Conservation (phyloP, 1,140 invertebrate species). For the Drosophila mayri region DNA sequence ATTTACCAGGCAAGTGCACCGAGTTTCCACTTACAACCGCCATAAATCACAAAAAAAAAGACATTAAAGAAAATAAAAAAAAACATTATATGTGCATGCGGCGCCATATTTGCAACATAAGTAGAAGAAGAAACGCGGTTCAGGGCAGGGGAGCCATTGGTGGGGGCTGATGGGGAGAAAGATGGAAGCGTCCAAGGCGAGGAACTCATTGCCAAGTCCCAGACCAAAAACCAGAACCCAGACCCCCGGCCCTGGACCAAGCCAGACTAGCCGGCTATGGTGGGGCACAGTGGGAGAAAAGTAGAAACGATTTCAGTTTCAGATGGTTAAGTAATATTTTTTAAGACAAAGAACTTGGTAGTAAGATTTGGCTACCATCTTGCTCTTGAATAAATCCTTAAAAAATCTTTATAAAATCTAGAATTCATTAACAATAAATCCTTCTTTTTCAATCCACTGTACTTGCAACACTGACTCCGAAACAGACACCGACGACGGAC, state of each 20-base stretch:
- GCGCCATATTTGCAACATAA: conserved; percentile 58
- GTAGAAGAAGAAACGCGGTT: conserved; percentile 37
- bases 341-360: no score
- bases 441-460: conserved; percentile 14
- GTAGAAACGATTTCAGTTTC: no score
- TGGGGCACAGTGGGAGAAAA: conserved; percentile 7
- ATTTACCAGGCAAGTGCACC: conserved; percentile 77
- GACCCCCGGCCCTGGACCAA: conserved; percentile 18
- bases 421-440: fast-evolving
- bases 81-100: conserved; percentile 38
- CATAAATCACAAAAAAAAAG: conserved; percentile 49
- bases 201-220: conserved; percentile 64
- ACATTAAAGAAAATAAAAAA: conserved; percentile 21
- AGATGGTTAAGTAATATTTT: no score
- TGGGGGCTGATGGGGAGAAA: conserved; percentile 18
- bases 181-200: conserved; percentile 61
- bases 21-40: conserved; percentile 61
- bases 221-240: conserved; percentile 33
- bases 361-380: no score
- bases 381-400: not conserved
- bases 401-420: not conserved
- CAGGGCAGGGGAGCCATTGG: not conserved
- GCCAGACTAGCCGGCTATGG: conserved; percentile 30
- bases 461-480: conserved; percentile 36
- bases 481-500: conserved; percentile 65